Percentiles rank a stretch among this genome's conserved stretches.
phyloP scores from a whole-genome alignment of 2,797 vertebrate genomes.

The Diplodus sargus region DNA sequence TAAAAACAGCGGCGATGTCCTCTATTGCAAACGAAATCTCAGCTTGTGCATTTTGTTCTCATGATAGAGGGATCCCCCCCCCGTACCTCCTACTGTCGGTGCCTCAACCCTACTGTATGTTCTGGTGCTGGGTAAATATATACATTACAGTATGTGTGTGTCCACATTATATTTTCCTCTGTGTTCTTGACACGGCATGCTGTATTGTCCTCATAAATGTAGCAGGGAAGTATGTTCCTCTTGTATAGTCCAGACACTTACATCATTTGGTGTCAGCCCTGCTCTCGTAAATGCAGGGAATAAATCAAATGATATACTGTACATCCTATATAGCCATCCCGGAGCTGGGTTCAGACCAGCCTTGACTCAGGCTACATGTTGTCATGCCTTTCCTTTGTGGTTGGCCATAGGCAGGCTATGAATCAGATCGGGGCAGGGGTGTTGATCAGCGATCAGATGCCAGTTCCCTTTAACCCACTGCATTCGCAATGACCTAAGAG shows the following conservation, averaged over 20 bases:
- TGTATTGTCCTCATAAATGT: constrained; percentile 50
- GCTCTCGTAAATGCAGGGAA: constrained; percentile 28
- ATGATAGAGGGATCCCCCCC: constrained; percentile 16
- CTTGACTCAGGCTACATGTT: constrained; percentile 36
- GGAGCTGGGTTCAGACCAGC: constrained; percentile 36
- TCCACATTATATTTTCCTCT: constrained; percentile 34
- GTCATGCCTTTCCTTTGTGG: constrained; percentile 42
- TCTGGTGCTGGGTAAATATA: constrained; percentile 41
- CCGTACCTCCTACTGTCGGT: constrained; percentile 31
- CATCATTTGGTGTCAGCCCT: constrained; percentile 45
- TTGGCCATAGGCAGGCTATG: constrained; percentile 33
- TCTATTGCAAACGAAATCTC: constrained; percentile 3
- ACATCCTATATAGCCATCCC: constrained; percentile 16
- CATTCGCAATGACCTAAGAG: constrained; percentile 63
- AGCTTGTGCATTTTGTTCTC: constrained; percentile 31
- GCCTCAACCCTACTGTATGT: constrained; percentile 28
- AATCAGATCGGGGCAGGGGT: constrained; percentile 52
- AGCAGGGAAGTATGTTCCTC: constrained; percentile 44
- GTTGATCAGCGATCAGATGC: constrained; percentile 58
- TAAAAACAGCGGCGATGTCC: constrained; percentile 57
- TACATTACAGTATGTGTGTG: constrained; percentile 18
- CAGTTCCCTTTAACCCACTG: constrained; percentile 52
- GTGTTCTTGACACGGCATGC: constrained; percentile 19
- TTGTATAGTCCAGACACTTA: constrained; percentile 44
- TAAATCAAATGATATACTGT: constrained; percentile 55